These are phyloP conservation scores for Musca vetustissima DNA, from an alignment of 1,140 invertebrate species.

Conservation along the genomic window DNA sequence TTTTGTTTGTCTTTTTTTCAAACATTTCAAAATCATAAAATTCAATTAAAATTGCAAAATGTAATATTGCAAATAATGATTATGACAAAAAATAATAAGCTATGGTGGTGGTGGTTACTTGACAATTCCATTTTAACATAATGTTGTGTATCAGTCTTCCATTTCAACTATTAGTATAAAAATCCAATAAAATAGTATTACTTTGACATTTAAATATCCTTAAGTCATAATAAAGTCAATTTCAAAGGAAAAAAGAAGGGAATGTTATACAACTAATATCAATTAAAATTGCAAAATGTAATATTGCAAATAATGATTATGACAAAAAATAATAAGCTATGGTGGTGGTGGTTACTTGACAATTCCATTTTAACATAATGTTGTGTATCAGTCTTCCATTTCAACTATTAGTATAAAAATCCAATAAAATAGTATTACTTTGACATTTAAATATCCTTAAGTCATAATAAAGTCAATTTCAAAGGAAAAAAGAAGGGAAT, in stretches of 20 bases:
- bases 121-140: not conserved
- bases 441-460: constrained; percentile 27
- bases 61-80: not conserved
- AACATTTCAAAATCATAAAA: constrained; percentile 20
- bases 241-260: not conserved
- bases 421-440: constrained; percentile 30
- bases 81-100: no score
- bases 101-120: no score
- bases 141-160: not conserved
- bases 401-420: not conserved
- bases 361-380: no score
- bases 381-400: constrained; percentile 4
- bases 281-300: not conserved
- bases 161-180: not conserved
- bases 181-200: constrained; percentile 30
- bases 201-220: constrained; percentile 29
- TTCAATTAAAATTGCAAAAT: constrained; percentile 2
- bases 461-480: not conserved
- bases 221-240: constrained; percentile 3
- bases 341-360: no score
- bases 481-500: no score
- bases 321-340: no score
- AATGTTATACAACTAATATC: no score
- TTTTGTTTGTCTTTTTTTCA: constrained; percentile 14
- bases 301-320: not conserved